A percentile compares a stretch with the other conserved stretches of the same genome.
Conservation (phyloP, 2,888 invertebrate species). For the Sialis lutaria region DNA sequence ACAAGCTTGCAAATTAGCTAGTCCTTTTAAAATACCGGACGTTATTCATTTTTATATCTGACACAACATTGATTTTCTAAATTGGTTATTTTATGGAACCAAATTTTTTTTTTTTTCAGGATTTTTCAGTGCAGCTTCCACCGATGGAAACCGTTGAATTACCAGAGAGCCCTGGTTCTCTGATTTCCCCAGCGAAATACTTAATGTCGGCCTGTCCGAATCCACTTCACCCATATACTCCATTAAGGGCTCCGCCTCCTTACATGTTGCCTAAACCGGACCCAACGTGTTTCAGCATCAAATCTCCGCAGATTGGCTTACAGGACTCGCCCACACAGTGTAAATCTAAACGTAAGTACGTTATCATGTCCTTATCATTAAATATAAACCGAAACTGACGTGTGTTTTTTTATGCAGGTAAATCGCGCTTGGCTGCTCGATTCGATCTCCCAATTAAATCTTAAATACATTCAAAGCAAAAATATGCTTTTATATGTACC, state of each 20-base stretch:
- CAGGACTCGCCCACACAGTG: background rate
- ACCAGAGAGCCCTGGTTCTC: constrained; percentile 17
- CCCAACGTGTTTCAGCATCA: constrained; percentile 2
- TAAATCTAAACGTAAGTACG: background rate
- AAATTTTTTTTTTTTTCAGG: constrained; percentile 13
- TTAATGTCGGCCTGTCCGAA: constrained; percentile 16
- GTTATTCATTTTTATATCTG: background rate
- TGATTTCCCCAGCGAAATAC: constrained; percentile 22
- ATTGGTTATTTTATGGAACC: background rate
- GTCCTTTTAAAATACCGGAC: background rate
- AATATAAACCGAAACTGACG: background rate
- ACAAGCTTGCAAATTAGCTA: no score
- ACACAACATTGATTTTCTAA: constrained; percentile 5
- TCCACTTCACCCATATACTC: constrained; percentile 14
- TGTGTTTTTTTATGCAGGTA: constrained; percentile 17
- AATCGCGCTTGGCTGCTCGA: constrained; percentile 28
- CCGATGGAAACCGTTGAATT: constrained; percentile 20
- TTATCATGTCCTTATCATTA: background rate
- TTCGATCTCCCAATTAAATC: constrained; percentile 21
- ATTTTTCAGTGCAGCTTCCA: constrained; percentile 21
- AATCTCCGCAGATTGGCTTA: no score
- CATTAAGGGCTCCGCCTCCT: constrained; percentile 19
- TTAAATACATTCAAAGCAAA: background rate
- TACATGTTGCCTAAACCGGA: constrained; percentile 24
- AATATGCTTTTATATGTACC: no score